phyloP scores from a whole-genome alignment of 2,797 vertebrate genomes.

The Cynopterus sphinx region DNA sequence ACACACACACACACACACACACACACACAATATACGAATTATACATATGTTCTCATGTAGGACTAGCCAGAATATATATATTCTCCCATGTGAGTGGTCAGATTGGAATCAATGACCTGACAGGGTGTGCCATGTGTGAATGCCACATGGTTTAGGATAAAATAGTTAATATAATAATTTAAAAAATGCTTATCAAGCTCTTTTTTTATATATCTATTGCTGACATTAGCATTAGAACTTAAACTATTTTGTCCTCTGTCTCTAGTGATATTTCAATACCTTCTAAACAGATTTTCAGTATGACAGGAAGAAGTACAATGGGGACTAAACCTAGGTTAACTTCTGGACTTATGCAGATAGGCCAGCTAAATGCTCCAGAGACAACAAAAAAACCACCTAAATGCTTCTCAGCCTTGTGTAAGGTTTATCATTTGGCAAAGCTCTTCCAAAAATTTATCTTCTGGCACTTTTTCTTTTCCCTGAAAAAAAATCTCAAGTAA shows the following conservation, averaged over 20 bases:
- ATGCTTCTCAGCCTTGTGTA: neutral
- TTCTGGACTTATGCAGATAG: neutral
- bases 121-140: neutral
- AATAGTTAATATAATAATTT: neutral
- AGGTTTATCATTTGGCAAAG: neutral
- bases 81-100: neutral
- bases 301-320: neutral
- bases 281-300: constrained; percentile 8
- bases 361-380: neutral
- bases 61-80: no score
- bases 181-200: neutral
- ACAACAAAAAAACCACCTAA: neutral
- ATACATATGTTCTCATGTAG: neutral
- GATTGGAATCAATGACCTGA: neutral
- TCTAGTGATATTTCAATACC: neutral
- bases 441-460: neutral
- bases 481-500: constrained; percentile 18
- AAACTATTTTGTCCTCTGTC: neutral
- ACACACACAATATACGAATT: neutral
- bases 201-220: neutral
- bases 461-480: neutral
- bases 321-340: neutral
- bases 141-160: neutral
- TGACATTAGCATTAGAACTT: neutral
- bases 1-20: neutral